Conservation (phyloP, 2,888 invertebrate species). For the Mesorhabditis spiculigera region DNA sequence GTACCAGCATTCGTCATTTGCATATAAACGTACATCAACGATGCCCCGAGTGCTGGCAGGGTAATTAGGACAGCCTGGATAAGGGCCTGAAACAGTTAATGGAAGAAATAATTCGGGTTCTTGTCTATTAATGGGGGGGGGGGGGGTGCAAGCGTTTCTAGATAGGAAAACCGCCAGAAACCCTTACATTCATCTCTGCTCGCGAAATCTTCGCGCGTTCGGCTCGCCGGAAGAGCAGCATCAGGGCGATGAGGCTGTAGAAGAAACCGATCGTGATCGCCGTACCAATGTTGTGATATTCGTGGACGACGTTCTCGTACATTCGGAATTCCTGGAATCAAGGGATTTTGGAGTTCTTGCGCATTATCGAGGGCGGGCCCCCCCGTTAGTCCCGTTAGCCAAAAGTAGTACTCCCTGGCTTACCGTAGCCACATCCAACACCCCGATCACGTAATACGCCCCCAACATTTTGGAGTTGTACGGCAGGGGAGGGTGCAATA, state of each 20-base stretch:
- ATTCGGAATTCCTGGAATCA: not conserved
- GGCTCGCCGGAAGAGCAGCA: not conserved
- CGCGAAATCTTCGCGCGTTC: not conserved
- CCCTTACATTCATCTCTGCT: slow-evolving; percentile 1
- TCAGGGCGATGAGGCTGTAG: not conserved
- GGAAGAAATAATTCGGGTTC: not conserved
- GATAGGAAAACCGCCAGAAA: not conserved
- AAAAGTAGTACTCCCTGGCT: not conserved
- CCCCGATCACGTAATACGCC: not conserved
- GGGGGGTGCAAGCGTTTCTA: not conserved
- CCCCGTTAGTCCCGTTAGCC: too few relatives aligned
- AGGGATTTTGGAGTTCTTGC: too few relatives aligned
- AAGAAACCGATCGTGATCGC: not conserved
- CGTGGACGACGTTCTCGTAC: not conserved
- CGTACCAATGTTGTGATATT: not conserved
- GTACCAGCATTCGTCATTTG: not conserved
- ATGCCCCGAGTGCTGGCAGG: not conserved
- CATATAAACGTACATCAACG: not conserved
- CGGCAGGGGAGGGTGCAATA: not conserved
- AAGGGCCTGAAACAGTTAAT: not conserved
- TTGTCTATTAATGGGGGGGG: not conserved
- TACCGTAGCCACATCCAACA: not conserved
- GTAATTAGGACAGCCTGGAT: slow-evolving; percentile 2
- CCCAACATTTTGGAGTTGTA: not conserved
- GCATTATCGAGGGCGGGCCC: too few relatives aligned